Conservation (phyloP, 2,797 vertebrate species). For the Monodelphis domestica region DNA sequence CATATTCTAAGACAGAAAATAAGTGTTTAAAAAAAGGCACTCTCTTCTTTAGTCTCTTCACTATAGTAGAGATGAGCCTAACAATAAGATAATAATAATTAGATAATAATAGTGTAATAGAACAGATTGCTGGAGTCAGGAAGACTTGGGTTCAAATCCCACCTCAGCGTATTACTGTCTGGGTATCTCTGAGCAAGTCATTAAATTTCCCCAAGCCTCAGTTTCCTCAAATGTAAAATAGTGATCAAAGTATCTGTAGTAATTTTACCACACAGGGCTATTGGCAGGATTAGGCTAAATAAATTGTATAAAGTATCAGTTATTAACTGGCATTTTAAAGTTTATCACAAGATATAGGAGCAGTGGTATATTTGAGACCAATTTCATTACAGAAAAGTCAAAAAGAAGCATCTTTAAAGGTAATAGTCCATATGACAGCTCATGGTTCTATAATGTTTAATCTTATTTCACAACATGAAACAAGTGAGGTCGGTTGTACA, state of each 20-base stretch:
- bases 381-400: not conserved
- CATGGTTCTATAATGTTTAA: not conserved
- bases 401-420: not conserved
- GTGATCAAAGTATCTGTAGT: not conserved
- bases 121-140: not conserved
- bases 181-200: not conserved
- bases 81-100: not conserved
- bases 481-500: not conserved
- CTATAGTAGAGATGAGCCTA: not conserved
- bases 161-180: not conserved
- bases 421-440: not conserved
- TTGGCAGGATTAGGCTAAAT: not conserved
- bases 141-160: not conserved
- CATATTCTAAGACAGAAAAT: no score
- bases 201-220: not conserved
- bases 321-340: not conserved
- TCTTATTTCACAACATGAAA: not conserved
- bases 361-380: not conserved
- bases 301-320: not conserved
- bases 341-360: not conserved
- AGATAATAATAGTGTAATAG: not conserved
- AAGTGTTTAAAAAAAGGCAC: no score
- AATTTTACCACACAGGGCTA: not conserved
- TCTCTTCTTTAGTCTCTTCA: not conserved
- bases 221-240: not conserved